Conservation (phyloP, 2,888 invertebrate species). For the Amphimallon solstitiale region DNA sequence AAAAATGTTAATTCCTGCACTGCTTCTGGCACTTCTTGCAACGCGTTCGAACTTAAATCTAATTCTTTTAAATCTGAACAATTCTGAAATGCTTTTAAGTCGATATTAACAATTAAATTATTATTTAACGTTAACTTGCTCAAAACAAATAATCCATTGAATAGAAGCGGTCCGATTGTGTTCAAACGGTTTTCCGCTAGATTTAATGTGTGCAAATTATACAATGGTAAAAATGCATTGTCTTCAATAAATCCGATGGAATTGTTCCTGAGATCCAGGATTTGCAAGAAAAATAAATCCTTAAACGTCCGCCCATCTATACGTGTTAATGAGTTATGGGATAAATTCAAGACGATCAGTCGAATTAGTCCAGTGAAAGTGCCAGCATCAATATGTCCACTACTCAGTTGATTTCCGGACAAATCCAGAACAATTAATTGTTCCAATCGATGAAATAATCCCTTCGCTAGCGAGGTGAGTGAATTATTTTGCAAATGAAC, state of each 20-base stretch:
- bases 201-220: constrained; percentile 89
- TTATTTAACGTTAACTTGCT: constrained; percentile 87
- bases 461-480: constrained; percentile 82
- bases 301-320: constrained; percentile 87
- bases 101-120: constrained; percentile 82
- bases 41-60: constrained; percentile 87
- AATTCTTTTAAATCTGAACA: constrained; percentile 89
- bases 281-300: constrained; percentile 86
- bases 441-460: constrained; percentile 84
- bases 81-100: constrained; percentile 85
- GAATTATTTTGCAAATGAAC: constrained; percentile 87
- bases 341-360: constrained; percentile 84
- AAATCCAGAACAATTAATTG: constrained; percentile 86
- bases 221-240: constrained; percentile 86
- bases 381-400: constrained; percentile 84
- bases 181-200: constrained; percentile 88
- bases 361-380: constrained; percentile 88
- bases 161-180: constrained; percentile 81
- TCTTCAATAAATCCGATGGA: constrained; percentile 89
- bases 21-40: constrained; percentile 84
- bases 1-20: constrained; percentile 83
- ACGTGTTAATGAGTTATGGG: constrained; percentile 85
- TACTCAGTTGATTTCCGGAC: constrained; percentile 85
- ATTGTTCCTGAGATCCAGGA: constrained; percentile 86
- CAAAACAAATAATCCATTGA: constrained; percentile 85